phyloP scores from a whole-genome alignment of 35 echinoderm and acorn worm genomes.

The Stichopus chloronotus region DNA sequence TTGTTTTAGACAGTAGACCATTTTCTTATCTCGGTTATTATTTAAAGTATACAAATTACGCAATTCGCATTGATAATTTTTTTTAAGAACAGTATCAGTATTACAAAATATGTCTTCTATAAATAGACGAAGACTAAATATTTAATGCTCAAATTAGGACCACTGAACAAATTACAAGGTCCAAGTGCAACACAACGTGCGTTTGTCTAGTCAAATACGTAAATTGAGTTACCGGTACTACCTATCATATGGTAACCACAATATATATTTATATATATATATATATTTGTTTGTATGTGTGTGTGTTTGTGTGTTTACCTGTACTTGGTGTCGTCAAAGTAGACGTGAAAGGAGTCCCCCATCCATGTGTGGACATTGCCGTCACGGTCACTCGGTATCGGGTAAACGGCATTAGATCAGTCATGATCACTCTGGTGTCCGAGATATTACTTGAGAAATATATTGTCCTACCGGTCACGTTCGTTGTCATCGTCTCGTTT shows the following conservation, averaged over 20 bases:
- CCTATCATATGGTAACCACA: neutral
- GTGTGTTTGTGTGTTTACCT: neutral
- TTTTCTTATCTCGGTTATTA: no score
- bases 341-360: neutral
- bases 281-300: neutral
- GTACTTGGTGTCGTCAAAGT: neutral
- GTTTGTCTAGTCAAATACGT: no score
- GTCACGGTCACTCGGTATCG: neutral
- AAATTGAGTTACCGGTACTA: no score
- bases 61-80: no score
- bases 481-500: neutral
- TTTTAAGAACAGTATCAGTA: no score
- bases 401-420: neutral
- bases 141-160: no score
- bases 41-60: no score
- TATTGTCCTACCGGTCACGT: neutral
- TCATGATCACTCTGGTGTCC: neutral
- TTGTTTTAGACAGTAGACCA: no score
- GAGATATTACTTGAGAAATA: neutral
- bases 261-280: slow-evolving; percentile 26
- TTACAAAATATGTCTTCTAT: no score
- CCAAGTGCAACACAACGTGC: no score
- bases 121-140: no score
- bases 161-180: no score
- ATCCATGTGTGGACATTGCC: neutral